Conservation (phyloP, 1,140 invertebrate species). For the Ceratosolen solmsi region DNA sequence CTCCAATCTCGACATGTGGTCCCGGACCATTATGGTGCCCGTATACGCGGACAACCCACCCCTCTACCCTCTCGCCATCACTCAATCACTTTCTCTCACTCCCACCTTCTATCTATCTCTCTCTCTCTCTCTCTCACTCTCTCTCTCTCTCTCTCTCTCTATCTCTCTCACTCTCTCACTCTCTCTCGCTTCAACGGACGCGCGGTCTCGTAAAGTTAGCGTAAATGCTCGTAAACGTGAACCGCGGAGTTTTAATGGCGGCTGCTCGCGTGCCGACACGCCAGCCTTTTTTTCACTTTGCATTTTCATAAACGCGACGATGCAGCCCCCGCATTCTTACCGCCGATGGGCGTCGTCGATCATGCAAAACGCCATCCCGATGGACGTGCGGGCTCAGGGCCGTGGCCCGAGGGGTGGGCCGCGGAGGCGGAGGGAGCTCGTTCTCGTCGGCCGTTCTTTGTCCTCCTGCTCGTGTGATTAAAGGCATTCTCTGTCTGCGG, state of each 20-base stretch:
- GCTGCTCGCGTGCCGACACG: constrained; percentile 37
- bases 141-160: neutral
- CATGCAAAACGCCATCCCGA: too few species aligned
- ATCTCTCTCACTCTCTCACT: neutral
- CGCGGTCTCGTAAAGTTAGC: constrained; percentile 19
- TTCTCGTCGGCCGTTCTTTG: neutral
- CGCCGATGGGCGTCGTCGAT: neutral
- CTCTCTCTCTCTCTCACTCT: neutral
- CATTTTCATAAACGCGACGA: constrained; percentile 32
- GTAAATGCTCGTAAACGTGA: constrained; percentile 41
- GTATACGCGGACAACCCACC: neutral
- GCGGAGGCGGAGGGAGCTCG: neutral
- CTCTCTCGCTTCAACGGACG: too few species aligned
- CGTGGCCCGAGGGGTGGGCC: neutral
- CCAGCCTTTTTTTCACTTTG: constrained; percentile 39
- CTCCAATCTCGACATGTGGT: neutral
- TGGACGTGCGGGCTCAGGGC: too few species aligned
- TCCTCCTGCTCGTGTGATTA: constrained; percentile 13
- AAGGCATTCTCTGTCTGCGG: constrained; percentile 10
- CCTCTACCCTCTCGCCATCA: neutral
- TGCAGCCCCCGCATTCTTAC: neutral
- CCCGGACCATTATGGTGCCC: neutral
- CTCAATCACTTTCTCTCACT: neutral
- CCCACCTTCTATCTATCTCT: neutral
- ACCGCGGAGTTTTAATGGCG: constrained; percentile 16